Evolutionary conservation across 2,113 vertebrate species (phyloP), one percentile per base, ranked within the genome.

Genomic region (Phaethon lepturus): DNA sequence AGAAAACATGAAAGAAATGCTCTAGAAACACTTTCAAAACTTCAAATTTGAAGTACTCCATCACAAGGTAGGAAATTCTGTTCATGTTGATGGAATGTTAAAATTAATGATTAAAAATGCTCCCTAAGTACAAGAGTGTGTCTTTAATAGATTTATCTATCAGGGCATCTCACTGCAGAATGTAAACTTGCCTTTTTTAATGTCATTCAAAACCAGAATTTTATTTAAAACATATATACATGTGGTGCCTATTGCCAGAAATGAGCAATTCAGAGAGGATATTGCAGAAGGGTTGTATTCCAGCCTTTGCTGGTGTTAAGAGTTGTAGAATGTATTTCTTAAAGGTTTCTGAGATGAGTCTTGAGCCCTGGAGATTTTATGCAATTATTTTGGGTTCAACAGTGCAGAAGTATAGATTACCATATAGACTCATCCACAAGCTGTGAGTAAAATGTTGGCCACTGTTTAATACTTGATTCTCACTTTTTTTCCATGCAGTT

Each of bases 361-460:
- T 72, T 29, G 33, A 68, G 33, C 64, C 53, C 49, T 91, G 80
- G 56, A 64, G 87, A 49, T 50, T 81, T 85, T 50, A 13, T 58
- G 74, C 52, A 68, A 73, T 93, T 90, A 56, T 85, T 94, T 87
- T 22, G 80, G 11, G 73, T 89, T 91, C 91, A 96, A 3, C n/a
- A 85, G 64, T 75, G 89, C 66, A 90, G 77, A 45, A 78, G 64
- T 50, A 5, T 13, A 52, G 55, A 35, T 90, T 72, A 45, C 40
- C 15, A 14, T 13, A 50, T 4, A 87, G 52, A 26, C 40, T 60
- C 28, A 31, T 29, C 53, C 53, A 45, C 45, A 55, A 66, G 23
- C 55, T 63, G 9, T 13, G 64, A 78, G 62, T 25, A 53, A 90
- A 82, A 53, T 26, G 14, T 25, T 95, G 44, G 81, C 49, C 12